Conservation (phyloP, 1,140 invertebrate genomes). For the Proales similis region DNA sequence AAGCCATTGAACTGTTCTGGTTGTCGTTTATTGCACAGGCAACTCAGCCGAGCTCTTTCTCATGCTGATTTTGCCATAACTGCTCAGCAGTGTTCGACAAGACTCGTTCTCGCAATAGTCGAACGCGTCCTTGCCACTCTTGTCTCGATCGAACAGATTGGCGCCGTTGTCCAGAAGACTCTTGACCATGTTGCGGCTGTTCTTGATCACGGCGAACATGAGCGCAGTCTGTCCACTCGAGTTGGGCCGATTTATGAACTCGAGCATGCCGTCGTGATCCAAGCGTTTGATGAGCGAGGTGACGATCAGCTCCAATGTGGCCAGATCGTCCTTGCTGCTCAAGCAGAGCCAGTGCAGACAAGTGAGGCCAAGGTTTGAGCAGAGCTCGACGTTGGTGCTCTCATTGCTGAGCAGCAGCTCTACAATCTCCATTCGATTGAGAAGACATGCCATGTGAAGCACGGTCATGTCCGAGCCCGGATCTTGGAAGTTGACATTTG, state of each 20-base stretch:
- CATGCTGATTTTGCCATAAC: conserved; percentile 25
- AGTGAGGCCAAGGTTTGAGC: conserved; percentile 23
- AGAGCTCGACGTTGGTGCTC: conserved; percentile 3
- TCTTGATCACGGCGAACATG: conserved; percentile 31
- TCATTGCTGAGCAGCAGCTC: neutral
- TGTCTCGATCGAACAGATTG: neutral
- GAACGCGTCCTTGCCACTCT: conserved; percentile 9
- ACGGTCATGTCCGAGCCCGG: conserved; percentile 15
- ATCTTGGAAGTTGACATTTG: conserved; percentile 25
- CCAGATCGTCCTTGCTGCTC: conserved; percentile 18
- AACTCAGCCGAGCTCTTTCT: no score
- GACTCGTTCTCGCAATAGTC: conserved; percentile 28
- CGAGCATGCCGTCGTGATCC: no score
- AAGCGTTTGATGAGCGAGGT: conserved; percentile 7
- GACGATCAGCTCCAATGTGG: neutral
- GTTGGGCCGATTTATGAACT: conserved; percentile 21
- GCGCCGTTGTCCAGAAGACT: conserved; percentile 16
- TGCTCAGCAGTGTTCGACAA: conserved; percentile 10
- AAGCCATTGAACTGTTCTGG: no score
- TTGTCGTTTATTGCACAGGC: no score
- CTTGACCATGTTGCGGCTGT: conserved; percentile 21
- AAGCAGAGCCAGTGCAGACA: conserved; percentile 27
- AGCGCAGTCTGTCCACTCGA: conserved; percentile 21
- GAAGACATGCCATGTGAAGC: conserved; percentile 25
- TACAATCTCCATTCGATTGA: conserved; percentile 5